Evolutionary conservation across 2,888 invertebrate genomes (phyloP), one percentile per base, ranked within the genome.

Genomic region (Octonoba sinensis): DNA sequence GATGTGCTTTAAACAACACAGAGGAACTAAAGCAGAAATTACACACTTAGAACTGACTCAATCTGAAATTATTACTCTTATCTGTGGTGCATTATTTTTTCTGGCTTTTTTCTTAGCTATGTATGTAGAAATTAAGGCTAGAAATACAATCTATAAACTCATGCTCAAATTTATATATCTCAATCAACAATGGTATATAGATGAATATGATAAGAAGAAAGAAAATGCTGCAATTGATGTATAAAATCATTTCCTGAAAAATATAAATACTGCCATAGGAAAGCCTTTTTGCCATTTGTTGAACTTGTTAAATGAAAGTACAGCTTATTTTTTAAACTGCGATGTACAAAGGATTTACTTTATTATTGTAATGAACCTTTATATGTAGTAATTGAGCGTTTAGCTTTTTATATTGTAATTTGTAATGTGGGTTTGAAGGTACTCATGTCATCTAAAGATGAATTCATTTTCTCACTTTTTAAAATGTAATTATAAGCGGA

Each of bases 61-160:
- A 16, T 89, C 89, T 60, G 91, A 91, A 85, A 88, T 90, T 46
- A 88, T 90, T 51, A 90, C 91, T 1, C 87, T 91, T 24, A 87
- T 89, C 12, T 90, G 90, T 85, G 90, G 90, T 1, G 89, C 90
- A 16, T 87, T 90, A 67, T 91, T 91, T 87, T 90, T 91, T 84
- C 88, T 90, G 51, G 90, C 91, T 6, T 91, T 91, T 85, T 91
- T 91, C 85, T 87, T 90, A 49, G 91, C 91, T 65, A 90, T 91
- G 88, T 90, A 91, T 83, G 90, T 90, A 24, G 90, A 91, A 87
- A 90, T 91, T 54, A 91, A 90, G 86, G 90, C 90, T 8, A 86
- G 88, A 59, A 88, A 89, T 85, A 90, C 90, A 1, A 86, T 90
- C 24, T 90, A 90, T 85, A 88, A 89, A 81, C 87, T 90, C 47